phyloP scores from a whole-genome alignment of 2,797 vertebrate genomes.

The Fistularia tabacaria region DNA sequence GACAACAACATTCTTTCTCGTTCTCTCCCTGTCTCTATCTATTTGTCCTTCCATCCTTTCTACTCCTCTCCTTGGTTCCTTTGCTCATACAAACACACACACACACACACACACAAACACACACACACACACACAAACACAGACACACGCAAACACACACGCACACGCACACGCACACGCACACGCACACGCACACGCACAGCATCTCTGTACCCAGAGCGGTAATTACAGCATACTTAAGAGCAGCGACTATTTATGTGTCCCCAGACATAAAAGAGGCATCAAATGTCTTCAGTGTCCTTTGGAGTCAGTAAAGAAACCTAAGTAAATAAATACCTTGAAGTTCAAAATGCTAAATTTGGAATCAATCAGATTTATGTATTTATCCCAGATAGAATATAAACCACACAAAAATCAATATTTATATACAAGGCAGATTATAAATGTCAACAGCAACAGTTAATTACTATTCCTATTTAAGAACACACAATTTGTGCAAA shows the following conservation, averaged over 20 bases:
- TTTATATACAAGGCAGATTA: too few relatives aligned
- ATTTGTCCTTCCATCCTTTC: slow-evolving; percentile 36
- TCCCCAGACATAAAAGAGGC: slow-evolving; percentile 24
- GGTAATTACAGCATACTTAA: slow-evolving; percentile 41
- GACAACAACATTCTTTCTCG: slow-evolving; percentile 41
- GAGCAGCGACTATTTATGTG: slow-evolving; percentile 31
- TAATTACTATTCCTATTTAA: too few relatives aligned
- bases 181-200: too few relatives aligned
- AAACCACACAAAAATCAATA: too few relatives aligned
- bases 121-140: too few relatives aligned
- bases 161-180: background rate
- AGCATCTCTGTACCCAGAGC: slow-evolving; percentile 37
- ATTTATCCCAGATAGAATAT: too few relatives aligned
- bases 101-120: background rate
- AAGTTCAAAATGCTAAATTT: too few relatives aligned
- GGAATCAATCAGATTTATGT: too few relatives aligned
- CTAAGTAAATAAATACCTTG: too few relatives aligned
- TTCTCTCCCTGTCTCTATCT: slow-evolving; percentile 29
- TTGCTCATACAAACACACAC: slow-evolving; percentile 13
- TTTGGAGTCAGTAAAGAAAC: slow-evolving; percentile 2
- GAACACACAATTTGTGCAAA: too few relatives aligned
- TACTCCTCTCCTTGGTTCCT: slow-evolving; percentile 22
- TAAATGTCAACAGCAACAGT: too few relatives aligned
- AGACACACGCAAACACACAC: slow-evolving; percentile 4
- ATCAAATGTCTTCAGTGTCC: background rate